phyloP scores from a whole-genome alignment of 92 coral and sea anemone genomes.

The Porites cylindrica region DNA sequence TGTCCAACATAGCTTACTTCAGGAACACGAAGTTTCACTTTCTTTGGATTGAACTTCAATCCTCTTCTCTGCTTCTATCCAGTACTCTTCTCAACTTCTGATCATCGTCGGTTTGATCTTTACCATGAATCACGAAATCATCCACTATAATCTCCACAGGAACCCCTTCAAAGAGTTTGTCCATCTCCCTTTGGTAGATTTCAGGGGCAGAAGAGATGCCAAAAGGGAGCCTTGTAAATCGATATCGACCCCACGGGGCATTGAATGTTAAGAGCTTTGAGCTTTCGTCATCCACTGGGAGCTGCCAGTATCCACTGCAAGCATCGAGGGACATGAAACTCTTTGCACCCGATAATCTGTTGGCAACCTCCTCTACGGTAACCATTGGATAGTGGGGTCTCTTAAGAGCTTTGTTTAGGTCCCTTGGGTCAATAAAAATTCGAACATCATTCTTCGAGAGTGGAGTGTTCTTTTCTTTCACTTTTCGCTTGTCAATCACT shows the following conservation, averaged over 20 bases:
- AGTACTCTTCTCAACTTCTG: slow-evolving; percentile 21
- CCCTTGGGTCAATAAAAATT: slow-evolving; percentile 47
- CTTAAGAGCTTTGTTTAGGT: slow-evolving; percentile 24
- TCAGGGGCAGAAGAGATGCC: too few species aligned
- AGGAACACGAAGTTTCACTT: slow-evolving; percentile 31
- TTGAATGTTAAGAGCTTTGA: slow-evolving; percentile 66
- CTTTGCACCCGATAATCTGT: slow-evolving; percentile 2
- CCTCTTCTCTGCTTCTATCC: slow-evolving; percentile 38
- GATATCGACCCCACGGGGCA: slow-evolving; percentile 54
- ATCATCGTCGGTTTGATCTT: too few species aligned
- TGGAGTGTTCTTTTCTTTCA: slow-evolving; percentile 40
- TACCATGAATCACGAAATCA: too few species aligned
- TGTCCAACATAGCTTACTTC: slow-evolving; percentile 34
- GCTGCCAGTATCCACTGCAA: slow-evolving; percentile 60
- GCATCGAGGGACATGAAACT: slow-evolving; percentile 54
- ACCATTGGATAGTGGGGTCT: too few species aligned
- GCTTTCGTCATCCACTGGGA: slow-evolving; percentile 57
- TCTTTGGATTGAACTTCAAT: slow-evolving; percentile 48
- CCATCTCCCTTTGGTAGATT: too few species aligned
- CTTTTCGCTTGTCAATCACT: slow-evolving; percentile 57
- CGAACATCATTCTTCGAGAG: slow-evolving; percentile 26
- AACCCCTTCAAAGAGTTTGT: too few species aligned
- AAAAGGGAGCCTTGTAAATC: too few species aligned
- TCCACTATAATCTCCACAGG: too few species aligned
- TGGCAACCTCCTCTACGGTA: slow-evolving; percentile 2